Evolutionary conservation across 2,888 invertebrate species (phyloP).

Genomic region (Cheilosia grossa): DNA sequence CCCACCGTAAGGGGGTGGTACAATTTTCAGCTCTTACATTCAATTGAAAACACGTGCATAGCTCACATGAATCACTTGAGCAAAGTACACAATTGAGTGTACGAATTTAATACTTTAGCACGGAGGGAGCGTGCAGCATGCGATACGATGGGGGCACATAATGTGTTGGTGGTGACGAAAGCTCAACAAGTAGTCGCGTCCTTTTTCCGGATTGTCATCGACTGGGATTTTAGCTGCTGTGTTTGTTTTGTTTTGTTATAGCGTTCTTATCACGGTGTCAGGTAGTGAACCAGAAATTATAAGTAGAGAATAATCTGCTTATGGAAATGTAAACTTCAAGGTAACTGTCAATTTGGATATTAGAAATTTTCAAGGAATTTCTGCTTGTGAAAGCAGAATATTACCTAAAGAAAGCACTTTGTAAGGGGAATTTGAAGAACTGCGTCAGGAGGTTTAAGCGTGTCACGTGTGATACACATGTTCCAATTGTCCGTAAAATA

Average conservation of each 20-base stretch:
- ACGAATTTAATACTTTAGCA: conserved; percentile 5
- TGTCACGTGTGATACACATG: not conserved
- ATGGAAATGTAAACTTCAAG: conserved; percentile 31
- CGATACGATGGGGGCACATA: not conserved
- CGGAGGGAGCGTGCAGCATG: not conserved
- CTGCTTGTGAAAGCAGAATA: conserved; percentile 10
- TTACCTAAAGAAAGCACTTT: not conserved
- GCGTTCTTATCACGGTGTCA: conserved; percentile 7
- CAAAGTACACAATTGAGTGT: conserved; percentile 1
- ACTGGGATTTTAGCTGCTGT: not conserved
- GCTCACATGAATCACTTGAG: conserved; percentile 41
- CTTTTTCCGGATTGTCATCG: conserved; percentile 10
- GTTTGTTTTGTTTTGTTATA: not conserved
- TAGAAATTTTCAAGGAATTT: not conserved
- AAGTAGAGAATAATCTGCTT: conserved; percentile 37
- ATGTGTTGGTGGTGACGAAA: not conserved
- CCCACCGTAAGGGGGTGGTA: not conserved
- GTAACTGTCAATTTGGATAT: conserved; percentile 15
- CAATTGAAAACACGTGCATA: conserved; percentile 58
- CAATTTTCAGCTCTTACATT: conserved; percentile 18
- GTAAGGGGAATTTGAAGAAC: not conserved
- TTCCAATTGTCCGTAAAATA: not conserved
- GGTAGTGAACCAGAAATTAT: conserved; percentile 39
- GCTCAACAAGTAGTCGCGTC: conserved; percentile 43
- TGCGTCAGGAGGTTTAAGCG: not conserved